Conservation (phyloP, 2,888 invertebrate species). For the Microdon myrmicae region DNA sequence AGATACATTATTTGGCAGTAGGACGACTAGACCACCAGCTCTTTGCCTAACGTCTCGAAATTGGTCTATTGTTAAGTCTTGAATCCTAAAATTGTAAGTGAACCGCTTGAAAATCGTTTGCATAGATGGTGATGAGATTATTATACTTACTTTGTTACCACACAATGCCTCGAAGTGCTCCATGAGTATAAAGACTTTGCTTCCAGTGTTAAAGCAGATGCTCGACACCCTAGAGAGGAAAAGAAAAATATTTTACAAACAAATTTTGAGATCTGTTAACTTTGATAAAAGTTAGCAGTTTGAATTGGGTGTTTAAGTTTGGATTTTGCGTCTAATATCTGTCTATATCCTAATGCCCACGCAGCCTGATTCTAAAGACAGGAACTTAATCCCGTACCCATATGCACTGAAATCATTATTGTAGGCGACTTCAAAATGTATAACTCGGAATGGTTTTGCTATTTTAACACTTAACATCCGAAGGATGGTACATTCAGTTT, state of each 20-base stretch:
- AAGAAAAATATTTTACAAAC: constrained; percentile 9
- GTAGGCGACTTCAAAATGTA: no score
- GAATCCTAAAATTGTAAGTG: constrained; percentile 66
- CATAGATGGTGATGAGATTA: not conserved
- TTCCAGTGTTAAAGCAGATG: constrained; percentile 86
- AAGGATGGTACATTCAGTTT: no score
- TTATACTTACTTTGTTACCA: constrained; percentile 73
- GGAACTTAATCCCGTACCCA: no score
- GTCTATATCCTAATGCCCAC: no score
- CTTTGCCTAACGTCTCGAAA: constrained; percentile 79
- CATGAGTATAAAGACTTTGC: constrained; percentile 86
- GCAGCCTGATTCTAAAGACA: no score
- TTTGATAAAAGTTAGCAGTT: not conserved
- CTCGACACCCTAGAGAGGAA: constrained; percentile 78
- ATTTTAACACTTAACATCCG: no score
- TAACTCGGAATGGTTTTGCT: no score
- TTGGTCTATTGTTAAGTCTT: constrained; percentile 82
- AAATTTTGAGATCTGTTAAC: not conserved
- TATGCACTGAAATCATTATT: no score
- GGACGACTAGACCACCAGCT: constrained; percentile 87
- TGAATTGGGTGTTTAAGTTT: not conserved
- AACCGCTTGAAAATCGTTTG: not conserved
- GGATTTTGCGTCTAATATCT: no score
- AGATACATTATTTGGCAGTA: constrained; percentile 80
- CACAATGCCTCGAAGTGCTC: constrained; percentile 90